These are phyloP conservation scores for Bagarius yarrelli DNA, from an alignment of 2,113 vertebrate genomes.

Conservation along the genomic window DNA sequence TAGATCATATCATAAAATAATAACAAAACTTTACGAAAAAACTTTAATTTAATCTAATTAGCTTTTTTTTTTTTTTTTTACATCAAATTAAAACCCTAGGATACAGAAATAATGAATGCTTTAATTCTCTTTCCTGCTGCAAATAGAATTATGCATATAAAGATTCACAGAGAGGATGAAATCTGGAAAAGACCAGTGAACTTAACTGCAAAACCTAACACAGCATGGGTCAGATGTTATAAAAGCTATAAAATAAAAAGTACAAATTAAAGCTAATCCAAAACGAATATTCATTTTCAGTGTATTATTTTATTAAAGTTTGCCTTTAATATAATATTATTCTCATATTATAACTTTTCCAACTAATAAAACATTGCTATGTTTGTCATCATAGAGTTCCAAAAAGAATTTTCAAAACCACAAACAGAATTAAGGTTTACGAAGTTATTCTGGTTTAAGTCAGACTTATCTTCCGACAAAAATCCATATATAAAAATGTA, in stretches of 20 bases:
- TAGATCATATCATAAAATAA: background rate
- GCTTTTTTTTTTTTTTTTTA: background rate
- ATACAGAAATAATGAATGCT: background rate
- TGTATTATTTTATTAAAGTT: background rate
- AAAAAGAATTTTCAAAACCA: background rate
- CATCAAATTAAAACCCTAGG: background rate
- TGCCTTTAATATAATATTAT: background rate
- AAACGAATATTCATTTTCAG: background rate
- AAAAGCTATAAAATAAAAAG: background rate
- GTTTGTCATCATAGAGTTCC: background rate
- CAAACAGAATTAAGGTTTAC: background rate
- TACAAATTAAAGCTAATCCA: background rate
- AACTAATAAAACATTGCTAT: too few species aligned
- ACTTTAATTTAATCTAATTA: too few species aligned
- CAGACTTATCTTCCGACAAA: conserved; percentile 16
- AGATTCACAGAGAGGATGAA: background rate
- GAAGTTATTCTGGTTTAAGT: conserved; percentile 33
- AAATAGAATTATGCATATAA: conserved; percentile 1
- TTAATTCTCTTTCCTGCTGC: conserved; percentile 8
- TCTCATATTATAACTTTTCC: background rate
- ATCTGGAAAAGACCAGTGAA: background rate
- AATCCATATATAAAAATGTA: conserved; percentile 29
- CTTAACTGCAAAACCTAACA: background rate
- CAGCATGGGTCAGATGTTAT: background rate
- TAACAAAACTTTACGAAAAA: background rate